Base-by-base conservation (phyloP, 2,888 invertebrate species). In the Ormyrus nitidulus region DNA sequence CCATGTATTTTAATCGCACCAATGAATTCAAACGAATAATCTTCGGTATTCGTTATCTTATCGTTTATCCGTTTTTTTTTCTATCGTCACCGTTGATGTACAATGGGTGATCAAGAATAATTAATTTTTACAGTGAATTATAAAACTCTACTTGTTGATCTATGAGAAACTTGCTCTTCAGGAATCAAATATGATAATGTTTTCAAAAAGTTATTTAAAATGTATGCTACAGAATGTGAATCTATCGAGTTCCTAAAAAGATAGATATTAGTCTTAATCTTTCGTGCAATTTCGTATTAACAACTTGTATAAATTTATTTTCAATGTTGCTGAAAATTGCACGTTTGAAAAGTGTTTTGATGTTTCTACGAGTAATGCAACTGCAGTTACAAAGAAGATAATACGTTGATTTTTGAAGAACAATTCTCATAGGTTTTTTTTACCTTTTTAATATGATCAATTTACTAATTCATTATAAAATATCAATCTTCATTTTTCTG, bases 391-490 rank as follows among this genome's bases (percentile, higher is more conserved):
- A 49, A 65, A 69, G 5, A 48, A 64, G 61, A 68, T 34, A 34
- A 4, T 34, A 4, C 34, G 59, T 49, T 54, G 72, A 76, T 5
- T 54, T 19, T 54, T 19, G 56, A 48, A 79, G 68, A 81, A 65
- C 61, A 74, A 51, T 49, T 76, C 64, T 69, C 49, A 51, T 68
- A 51, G 54, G 9, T 6, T 34, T 34, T 34, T 34, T 72, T 64
- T 66, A n/a, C 9, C 49, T 73, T 70, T 73, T 79, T 53, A 76
- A 46, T 70, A 79, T 72, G 64, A 68, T 72, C 77, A 69, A 72
- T 73, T 77, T 62, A 72, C 61, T 72, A 77, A 76, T 79, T 65
- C 74, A 70, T 79, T 79, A 81, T 70, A 82, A 82, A 82, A 77
- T 82, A 82, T 76, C 64, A 62, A 75, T 79, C 54, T 77, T 79